phyloP scores from a whole-genome alignment of 2,888 invertebrate genomes.

The Tenodera sinensis region DNA sequence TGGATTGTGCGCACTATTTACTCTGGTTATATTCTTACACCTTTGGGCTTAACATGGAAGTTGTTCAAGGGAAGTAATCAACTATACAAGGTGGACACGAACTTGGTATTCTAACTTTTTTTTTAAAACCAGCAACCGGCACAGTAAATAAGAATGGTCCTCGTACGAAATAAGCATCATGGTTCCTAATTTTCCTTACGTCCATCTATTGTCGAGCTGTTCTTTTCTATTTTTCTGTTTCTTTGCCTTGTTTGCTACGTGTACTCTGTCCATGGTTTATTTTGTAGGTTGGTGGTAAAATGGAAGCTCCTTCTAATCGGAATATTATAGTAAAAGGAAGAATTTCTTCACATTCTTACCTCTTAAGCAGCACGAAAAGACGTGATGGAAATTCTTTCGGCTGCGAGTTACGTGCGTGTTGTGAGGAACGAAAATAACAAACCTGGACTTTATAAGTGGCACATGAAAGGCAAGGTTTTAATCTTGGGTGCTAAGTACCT shows the following conservation, averaged over 20 bases:
- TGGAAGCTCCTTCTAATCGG: not conserved
- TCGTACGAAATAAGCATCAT: not conserved
- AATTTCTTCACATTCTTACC: not conserved
- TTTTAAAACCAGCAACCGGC: not conserved
- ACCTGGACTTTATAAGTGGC: not conserved
- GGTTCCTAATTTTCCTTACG: not conserved
- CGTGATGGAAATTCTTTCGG: not conserved
- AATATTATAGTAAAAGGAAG: not conserved
- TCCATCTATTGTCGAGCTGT: not conserved
- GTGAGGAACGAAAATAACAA: not conserved
- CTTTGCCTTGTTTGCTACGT: not conserved
- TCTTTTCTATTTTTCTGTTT: not conserved
- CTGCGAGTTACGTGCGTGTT: not conserved
- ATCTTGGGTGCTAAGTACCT: not conserved
- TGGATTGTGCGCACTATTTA: not conserved
- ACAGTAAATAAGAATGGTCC: not conserved
- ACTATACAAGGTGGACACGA: not conserved
- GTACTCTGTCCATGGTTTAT: not conserved
- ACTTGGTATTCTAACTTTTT: not conserved
- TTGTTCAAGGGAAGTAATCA: not conserved
- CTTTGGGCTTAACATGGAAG: not conserved
- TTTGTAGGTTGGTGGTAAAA: not conserved
- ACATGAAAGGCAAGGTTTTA: not conserved
- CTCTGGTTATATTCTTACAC: not conserved
- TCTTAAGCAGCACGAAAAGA: not conserved